Conservation (phyloP, 2,113 vertebrate species). For the Ploceus nigricollis region DNA sequence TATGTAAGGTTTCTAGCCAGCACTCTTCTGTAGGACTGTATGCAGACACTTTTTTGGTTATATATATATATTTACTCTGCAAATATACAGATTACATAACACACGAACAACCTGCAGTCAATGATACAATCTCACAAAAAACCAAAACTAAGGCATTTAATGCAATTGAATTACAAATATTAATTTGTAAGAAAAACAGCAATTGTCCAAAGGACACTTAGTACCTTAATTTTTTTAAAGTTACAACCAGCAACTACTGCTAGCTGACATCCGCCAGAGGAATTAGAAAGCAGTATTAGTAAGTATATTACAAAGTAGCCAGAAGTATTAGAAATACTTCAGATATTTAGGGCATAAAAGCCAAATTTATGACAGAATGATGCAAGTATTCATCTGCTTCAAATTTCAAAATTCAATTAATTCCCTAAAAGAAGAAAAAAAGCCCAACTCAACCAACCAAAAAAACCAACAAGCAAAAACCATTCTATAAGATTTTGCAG, state of each 20-base stretch:
- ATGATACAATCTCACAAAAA: not conserved
- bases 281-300: not conserved
- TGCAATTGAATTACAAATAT: not conserved
- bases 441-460: not conserved
- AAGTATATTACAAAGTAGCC: not conserved
- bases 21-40: not conserved
- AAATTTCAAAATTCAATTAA: not conserved
- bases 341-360: not conserved
- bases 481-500: not conserved
- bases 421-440: not conserved
- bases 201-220: not conserved
- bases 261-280: not conserved
- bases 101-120: not conserved
- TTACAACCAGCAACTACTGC: not conserved
- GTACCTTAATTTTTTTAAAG: not conserved
- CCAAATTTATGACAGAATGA: not conserved
- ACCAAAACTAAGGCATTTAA: not conserved
- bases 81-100: not conserved
- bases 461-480: not conserved
- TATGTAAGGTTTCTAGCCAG: not conserved
- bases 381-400: not conserved
- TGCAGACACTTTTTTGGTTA: not conserved
- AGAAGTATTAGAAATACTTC: not conserved
- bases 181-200: not conserved
- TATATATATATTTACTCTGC: no score